These are phyloP conservation scores for Xiphorhynchus elegans DNA, from an alignment of 2,113 vertebrate species.

Conservation along the genomic window DNA sequence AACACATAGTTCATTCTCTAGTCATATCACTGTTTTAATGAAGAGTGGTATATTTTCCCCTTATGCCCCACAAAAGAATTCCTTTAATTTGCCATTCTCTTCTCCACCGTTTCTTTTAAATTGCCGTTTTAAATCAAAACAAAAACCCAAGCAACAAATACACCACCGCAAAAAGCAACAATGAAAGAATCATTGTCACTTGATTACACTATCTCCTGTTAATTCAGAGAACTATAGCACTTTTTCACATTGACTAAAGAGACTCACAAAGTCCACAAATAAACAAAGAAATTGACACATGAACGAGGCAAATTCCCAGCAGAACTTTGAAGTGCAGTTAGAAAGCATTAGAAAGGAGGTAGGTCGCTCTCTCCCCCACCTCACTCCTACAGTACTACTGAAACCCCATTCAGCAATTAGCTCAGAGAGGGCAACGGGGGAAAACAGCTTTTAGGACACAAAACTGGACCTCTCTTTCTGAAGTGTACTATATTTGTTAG, in stretches of 20 bases:
- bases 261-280: background rate
- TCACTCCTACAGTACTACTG: background rate
- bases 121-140: background rate
- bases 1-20: background rate
- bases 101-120: background rate
- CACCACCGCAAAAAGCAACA: background rate
- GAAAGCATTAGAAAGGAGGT: background rate
- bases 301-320: background rate
- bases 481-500: background rate
- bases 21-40: background rate
- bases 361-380: background rate
- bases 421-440: background rate
- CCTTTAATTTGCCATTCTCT: background rate
- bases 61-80: background rate
- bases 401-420: background rate
- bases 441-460: background rate
- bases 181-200: background rate
- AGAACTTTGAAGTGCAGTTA: background rate
- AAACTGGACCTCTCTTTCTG: background rate
- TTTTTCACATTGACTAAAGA: background rate
- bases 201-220: background rate
- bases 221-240: background rate
- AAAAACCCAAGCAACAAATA: background rate
- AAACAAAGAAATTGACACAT: background rate
- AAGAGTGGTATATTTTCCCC: background rate